A percentile compares a stretch with the other conserved stretches of the same genome.
Evolutionary conservation across 2,888 invertebrate species (phyloP).

Genomic region (Eledone cirrhosa): DNA sequence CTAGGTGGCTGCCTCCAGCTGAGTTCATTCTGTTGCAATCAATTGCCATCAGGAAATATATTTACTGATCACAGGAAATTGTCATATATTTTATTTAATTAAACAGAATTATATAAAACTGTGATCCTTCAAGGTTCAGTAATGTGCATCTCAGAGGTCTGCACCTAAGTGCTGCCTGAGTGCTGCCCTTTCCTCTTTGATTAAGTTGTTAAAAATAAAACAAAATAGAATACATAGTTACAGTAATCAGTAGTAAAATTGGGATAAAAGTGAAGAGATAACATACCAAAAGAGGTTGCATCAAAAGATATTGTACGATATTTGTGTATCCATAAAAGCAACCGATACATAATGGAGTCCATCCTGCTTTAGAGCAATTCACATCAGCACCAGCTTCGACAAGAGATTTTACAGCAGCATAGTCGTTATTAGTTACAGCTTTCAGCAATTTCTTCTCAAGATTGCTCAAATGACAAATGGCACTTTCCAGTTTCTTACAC

Average conservation of each 20-base stretch:
- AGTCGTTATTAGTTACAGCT: slow-evolving; percentile 37
- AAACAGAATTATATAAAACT: too few relatives aligned
- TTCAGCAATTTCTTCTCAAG: slow-evolving; percentile 38
- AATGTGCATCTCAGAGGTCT: too few relatives aligned
- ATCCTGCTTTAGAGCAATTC: slow-evolving; percentile 35
- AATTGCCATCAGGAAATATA: too few relatives aligned
- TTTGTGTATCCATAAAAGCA: slow-evolving; percentile 42
- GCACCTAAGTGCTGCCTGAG: too few relatives aligned
- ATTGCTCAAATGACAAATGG: slow-evolving; percentile 27
- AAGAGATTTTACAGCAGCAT: slow-evolving; percentile 34
- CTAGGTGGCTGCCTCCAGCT: too few relatives aligned
- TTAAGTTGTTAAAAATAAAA: too few relatives aligned
- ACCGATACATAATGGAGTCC: slow-evolving; percentile 45
- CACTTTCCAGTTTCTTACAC: slow-evolving; percentile 31
- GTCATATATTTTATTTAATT: too few relatives aligned
- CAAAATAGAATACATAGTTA: too few relatives aligned
- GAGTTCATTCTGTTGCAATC: too few relatives aligned
- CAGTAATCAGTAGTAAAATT: neutral
- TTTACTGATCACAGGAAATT: too few relatives aligned
- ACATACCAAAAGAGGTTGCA: slow-evolving; percentile 29
- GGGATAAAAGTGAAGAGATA: neutral
- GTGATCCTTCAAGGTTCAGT: too few relatives aligned
- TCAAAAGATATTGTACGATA: slow-evolving; percentile 36
- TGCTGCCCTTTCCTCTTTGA: too few relatives aligned
- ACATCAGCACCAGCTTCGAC: slow-evolving; percentile 40